A percentile compares a stretch with the other conserved stretches of the same genome.
phyloP scores from a whole-genome alignment of 1,140 invertebrate species.

The Lucilia cuprina region DNA sequence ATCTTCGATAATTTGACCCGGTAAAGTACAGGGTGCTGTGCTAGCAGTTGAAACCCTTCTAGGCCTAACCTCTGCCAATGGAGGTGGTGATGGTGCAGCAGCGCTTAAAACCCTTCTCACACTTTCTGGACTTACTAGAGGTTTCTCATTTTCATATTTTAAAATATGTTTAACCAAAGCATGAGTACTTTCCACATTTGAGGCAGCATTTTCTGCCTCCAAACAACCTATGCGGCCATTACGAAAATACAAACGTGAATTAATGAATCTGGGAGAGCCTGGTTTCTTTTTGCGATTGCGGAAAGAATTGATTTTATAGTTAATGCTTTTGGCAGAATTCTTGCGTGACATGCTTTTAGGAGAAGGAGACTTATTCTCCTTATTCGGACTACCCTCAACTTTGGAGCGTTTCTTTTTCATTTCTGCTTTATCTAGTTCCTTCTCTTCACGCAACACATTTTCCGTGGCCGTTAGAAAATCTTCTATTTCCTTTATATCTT shows the following conservation, averaged over 20 bases:
- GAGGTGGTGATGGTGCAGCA: not conserved
- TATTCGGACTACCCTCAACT: conserved; percentile 44
- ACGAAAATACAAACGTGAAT: conserved; percentile 58
- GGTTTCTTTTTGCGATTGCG: conserved; percentile 50
- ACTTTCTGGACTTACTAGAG: conserved; percentile 55
- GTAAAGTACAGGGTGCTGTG: conserved; percentile 45
- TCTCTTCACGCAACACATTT: conserved; percentile 51
- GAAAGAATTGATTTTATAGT: conserved; percentile 58
- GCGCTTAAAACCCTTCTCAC: conserved; percentile 48
- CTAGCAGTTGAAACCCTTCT: not conserved
- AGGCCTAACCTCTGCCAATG: not conserved
- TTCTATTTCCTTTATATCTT: conserved; percentile 59
- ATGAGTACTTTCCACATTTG: conserved; percentile 59
- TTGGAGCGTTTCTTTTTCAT: not conserved
- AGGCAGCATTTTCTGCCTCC: conserved; percentile 52
- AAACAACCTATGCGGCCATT: conserved; percentile 61
- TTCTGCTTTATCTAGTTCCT: conserved; percentile 19
- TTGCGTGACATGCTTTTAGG: conserved; percentile 18
- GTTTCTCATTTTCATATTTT: conserved; percentile 55
- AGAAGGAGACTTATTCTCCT: conserved; percentile 57
- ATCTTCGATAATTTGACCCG: conserved; percentile 44
- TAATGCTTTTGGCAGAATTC: conserved; percentile 45
- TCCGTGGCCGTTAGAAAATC: conserved; percentile 60
- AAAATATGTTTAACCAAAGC: conserved; percentile 60
- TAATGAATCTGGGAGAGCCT: conserved; percentile 51